These are phyloP conservation scores for Eriosoma lanigerum DNA, from an alignment of 1,140 invertebrate genomes.

Conservation along the genomic window DNA sequence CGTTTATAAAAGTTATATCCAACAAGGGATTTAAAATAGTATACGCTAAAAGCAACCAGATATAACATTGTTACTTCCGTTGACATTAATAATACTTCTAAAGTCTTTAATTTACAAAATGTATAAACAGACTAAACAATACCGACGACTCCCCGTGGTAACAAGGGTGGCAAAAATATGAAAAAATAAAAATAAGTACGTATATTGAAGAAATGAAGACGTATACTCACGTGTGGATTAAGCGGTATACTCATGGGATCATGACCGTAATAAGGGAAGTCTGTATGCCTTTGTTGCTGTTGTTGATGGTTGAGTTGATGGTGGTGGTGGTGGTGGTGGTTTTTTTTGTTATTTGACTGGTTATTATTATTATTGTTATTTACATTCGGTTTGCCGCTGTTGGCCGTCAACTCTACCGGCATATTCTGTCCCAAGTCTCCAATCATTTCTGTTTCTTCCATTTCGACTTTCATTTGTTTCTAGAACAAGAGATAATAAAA, in stretches of 20 bases:
- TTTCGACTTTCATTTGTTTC: constrained; percentile 55
- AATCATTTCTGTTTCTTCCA: constrained; percentile 55
- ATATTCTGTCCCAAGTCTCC: constrained; percentile 54
- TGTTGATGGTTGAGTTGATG: constrained; percentile 36
- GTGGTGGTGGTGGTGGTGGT: constrained; percentile 38
- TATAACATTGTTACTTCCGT: constrained; percentile 4
- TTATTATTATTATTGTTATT: constrained; percentile 41
- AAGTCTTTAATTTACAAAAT: constrained; percentile 20
- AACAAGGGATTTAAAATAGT: neutral
- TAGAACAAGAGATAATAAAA: constrained; percentile 13
- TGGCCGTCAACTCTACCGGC: constrained; percentile 56
- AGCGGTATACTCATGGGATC: constrained; percentile 56
- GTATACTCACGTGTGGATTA: constrained; percentile 56
- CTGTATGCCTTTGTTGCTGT: constrained; percentile 49
- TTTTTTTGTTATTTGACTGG: constrained; percentile 34
- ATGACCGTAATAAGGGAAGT: constrained; percentile 50
- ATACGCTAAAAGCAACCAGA: neutral
- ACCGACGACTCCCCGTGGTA: constrained; percentile 35
- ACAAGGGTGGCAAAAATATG: constrained; percentile 3
- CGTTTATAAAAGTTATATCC: neutral
- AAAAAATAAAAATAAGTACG: constrained; percentile 15
- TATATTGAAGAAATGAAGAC: neutral
- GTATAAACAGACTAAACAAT: constrained; percentile 6
- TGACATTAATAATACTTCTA: constrained; percentile 11
- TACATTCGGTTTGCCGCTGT: constrained; percentile 22